Base-by-base conservation (phyloP, 2,888 invertebrate species). In the Pristionchus exspectatus region DNA sequence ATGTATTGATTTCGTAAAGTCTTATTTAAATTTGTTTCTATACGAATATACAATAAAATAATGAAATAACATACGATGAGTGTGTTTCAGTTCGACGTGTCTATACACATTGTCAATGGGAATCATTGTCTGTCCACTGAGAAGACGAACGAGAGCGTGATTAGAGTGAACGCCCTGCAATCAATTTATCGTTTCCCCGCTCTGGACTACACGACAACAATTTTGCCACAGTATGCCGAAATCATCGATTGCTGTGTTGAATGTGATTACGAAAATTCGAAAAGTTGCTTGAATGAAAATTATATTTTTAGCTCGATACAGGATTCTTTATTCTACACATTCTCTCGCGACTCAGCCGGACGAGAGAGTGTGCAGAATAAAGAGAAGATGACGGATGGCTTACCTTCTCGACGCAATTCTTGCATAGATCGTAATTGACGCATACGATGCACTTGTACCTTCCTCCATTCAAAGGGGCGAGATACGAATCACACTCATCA, bases 401-500 rank as follows among this genome's bases (percentile, higher is more conserved):
- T 38, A 63, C 63, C 86, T 86, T 66, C 2, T 24, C 59, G 14
- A 44, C 38, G 38, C 86, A 86, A 9, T 30, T 24, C 27, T n/a
- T 18, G 63, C 86, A 86, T 66, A 86, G 63, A 38, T 86, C 86
- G 66, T 63, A 86, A 66, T 86, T 30, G 24, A 9, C 63, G 38
- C 86, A 86, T 38, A 86, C 44, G 24, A 30, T 66, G 66, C 86
- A 86, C 66, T 86, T 86, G 86, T 86, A 86, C 21, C 86, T 30
- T 1, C 86, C 86, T 59, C 86, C 86, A 27, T 86, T 86, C 27
- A 24, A 38, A 0, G 59, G 38, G 16, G 59, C 38, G 12, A 86
- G 38, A 27, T n/a, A 86, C 38, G 33, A 38, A 63, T 86, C 38
- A 24, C 86, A 63, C 63, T 24, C 63, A 24, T 86, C 86, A 24